Evolutionary conservation across 2,888 invertebrate species (phyloP).

Genomic region (Melipona bicolor): DNA sequence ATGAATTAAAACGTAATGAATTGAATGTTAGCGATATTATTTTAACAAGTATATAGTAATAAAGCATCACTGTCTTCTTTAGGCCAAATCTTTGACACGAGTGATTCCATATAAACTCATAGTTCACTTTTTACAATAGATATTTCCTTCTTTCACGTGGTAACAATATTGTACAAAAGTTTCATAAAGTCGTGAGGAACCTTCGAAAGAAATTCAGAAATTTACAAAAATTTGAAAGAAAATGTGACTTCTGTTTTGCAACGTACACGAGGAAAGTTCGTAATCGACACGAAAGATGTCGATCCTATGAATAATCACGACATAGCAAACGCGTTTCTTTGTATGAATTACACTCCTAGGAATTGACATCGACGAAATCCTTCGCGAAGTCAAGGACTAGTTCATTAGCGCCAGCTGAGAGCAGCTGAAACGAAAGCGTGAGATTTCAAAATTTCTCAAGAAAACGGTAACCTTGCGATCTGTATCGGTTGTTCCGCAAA

Average conservation of each 20-base stretch:
- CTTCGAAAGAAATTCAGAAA: not conserved
- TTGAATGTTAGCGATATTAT: not conserved
- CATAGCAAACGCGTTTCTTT: not conserved
- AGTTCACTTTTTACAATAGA: not conserved
- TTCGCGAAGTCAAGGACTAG: not conserved
- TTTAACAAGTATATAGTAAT: not conserved
- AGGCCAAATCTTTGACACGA: constrained; percentile 19
- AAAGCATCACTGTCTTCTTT: not conserved
- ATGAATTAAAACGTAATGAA: not conserved
- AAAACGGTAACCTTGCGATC: constrained; percentile 48
- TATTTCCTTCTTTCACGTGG: constrained; percentile 29
- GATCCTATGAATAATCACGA: not conserved
- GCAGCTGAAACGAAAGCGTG: not conserved
- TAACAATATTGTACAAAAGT: not conserved
- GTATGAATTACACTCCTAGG: not conserved
- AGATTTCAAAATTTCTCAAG: constrained; percentile 40
- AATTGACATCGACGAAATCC: not conserved
- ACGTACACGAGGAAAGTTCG: not conserved
- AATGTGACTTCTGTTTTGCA: not conserved
- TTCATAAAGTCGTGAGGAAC: constrained; percentile 1
- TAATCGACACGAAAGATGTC: no score
- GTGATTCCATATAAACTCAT: constrained; percentile 23
- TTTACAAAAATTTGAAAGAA: no score
- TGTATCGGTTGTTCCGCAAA: constrained; percentile 54
- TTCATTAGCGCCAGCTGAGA: not conserved